Evolutionary conservation across 2,888 invertebrate species (phyloP).

Genomic region (Phlogophora meticulosa): DNA sequence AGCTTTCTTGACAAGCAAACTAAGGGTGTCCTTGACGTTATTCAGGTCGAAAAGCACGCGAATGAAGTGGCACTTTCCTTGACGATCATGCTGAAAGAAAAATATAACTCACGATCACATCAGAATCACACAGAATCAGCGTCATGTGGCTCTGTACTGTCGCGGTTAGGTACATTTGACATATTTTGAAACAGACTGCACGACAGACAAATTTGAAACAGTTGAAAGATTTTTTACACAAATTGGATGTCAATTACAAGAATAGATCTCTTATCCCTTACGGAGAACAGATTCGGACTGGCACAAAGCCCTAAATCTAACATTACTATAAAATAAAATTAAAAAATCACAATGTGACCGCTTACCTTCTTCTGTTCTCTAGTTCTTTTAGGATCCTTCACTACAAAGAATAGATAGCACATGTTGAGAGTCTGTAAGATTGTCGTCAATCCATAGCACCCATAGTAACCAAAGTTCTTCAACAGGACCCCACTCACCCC

Average conservation of each 20-base stretch:
- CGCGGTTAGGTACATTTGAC: too few relatives aligned
- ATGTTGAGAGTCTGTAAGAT: conserved; percentile 93
- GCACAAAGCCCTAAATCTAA: not conserved
- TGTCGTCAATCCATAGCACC: conserved; percentile 93
- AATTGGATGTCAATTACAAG: too few relatives aligned
- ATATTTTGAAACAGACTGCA: too few relatives aligned
- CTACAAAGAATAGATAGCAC: conserved; percentile 92
- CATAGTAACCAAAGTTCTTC: conserved; percentile 94
- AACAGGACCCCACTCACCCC: conserved; percentile 94
- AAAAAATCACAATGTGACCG: not conserved
- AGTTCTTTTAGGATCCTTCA: conserved; percentile 91
- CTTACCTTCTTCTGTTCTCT: conserved; percentile 80
- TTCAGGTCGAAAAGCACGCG: conserved; percentile 80
- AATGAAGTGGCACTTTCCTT: conserved; percentile 75
- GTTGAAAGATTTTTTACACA: too few relatives aligned
- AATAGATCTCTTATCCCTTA: too few relatives aligned
- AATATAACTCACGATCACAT: conserved; percentile 28
- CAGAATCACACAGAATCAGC: too few relatives aligned
- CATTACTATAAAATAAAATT: not conserved
- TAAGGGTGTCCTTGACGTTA: conserved; percentile 85
- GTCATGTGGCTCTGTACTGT: too few relatives aligned
- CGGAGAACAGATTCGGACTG: too few relatives aligned
- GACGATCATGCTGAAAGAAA: conserved; percentile 76
- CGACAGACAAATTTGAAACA: too few relatives aligned
- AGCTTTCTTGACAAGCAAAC: conserved; percentile 86